phyloP scores from a whole-genome alignment of 2,113 vertebrate genomes.

The Petrocephalus zakoni region DNA sequence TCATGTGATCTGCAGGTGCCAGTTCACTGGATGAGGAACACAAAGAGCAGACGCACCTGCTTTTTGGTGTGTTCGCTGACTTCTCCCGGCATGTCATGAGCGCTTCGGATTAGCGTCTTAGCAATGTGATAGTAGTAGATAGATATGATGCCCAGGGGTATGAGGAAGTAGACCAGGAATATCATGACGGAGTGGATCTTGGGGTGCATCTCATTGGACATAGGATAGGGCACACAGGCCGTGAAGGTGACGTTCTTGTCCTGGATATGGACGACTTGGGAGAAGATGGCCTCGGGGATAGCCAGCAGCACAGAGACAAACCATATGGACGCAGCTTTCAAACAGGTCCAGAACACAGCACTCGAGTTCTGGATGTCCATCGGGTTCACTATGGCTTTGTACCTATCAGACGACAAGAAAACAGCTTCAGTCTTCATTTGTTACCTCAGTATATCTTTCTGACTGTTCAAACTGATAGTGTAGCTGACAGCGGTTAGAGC shows the following conservation, averaged over 20 bases:
- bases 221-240: conserved; percentile 85
- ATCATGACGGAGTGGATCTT: conserved; percentile 89
- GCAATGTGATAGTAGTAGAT: conserved; percentile 91
- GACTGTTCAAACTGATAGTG: not conserved
- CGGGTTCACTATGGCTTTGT: conserved; percentile 92
- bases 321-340: conserved; percentile 82
- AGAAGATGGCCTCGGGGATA: conserved; percentile 85
- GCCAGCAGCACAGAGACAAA: conserved; percentile 76
- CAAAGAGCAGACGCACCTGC: conserved; percentile 66
- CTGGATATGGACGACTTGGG: conserved; percentile 70
- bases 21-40: not conserved
- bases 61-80: conserved; percentile 82
- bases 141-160: conserved; percentile 82
- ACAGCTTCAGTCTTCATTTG: not conserved
- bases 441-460: not conserved
- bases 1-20: not conserved
- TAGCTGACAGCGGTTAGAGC: not conserved
- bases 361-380: conserved; percentile 90
- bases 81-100: conserved; percentile 87
- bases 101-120: conserved; percentile 80
- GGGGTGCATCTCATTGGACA: conserved; percentile 78
- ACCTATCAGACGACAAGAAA: conserved; percentile 58
- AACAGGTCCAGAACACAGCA: conserved; percentile 77
- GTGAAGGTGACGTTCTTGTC: conserved; percentile 73
- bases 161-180: conserved; percentile 87